These are phyloP conservation scores for Syngnathus rostellatus DNA, from an alignment of 2,797 vertebrate genomes.

Conservation along the genomic window DNA sequence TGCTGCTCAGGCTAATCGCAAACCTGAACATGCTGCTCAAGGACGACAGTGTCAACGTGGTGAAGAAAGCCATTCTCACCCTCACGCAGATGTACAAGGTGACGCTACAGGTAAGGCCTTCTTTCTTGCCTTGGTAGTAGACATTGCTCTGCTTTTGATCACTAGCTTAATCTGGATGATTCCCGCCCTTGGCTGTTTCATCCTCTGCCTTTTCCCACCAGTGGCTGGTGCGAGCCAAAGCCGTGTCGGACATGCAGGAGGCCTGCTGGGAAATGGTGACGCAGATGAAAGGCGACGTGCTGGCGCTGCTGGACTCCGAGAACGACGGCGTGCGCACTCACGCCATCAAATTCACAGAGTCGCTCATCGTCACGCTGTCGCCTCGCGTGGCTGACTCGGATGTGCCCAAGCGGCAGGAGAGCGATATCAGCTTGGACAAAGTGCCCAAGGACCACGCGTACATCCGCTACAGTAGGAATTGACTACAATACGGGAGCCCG, in stretches of 20 bases:
- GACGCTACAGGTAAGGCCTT: slow-evolving; percentile 75
- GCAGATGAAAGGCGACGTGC: slow-evolving; percentile 84
- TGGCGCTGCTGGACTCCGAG: slow-evolving; percentile 83
- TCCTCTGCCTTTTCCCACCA: slow-evolving; percentile 27
- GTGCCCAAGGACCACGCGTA: slow-evolving; percentile 83
- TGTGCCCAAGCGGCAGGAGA: slow-evolving; percentile 81
- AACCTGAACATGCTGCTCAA: slow-evolving; percentile 91
- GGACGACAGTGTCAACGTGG: slow-evolving; percentile 92
- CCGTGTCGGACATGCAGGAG: slow-evolving; percentile 82
- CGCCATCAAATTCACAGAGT: slow-evolving; percentile 92
- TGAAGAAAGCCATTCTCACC: slow-evolving; percentile 90
- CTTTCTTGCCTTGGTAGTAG: too few species aligned
- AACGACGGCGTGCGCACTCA: slow-evolving; percentile 93
- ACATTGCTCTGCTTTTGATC: too few species aligned
- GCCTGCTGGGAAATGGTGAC: slow-evolving; percentile 93
- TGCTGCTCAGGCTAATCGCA: slow-evolving; percentile 82
- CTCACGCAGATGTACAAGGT: slow-evolving; percentile 93
- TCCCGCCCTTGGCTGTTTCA: background rate
- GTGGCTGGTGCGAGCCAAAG: slow-evolving; percentile 86
- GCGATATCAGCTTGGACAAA: slow-evolving; percentile 86
- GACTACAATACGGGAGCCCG: too few species aligned
- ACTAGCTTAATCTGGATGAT: too few species aligned
- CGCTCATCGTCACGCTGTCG: slow-evolving; percentile 84
- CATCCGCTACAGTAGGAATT: slow-evolving; percentile 77
- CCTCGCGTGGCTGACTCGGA: slow-evolving; percentile 82